Percentiles rank a stretch among this genome's conserved stretches.
Evolutionary conservation across 2,888 invertebrate species (phyloP).

Genomic region (Onchidella celtica): DNA sequence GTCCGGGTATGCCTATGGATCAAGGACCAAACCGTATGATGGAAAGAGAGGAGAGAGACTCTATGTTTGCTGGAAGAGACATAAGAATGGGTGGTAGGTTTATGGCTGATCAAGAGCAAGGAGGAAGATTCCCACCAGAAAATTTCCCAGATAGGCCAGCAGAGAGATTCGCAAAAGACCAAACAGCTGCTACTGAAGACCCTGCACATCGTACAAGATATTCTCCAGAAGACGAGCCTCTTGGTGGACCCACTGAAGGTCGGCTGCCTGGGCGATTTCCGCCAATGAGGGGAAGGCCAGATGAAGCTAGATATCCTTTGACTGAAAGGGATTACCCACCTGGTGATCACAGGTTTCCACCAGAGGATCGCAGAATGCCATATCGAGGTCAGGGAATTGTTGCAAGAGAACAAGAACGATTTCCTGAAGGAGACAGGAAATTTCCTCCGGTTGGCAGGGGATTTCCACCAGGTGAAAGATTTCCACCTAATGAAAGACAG

Average conservation of each 20-base stretch:
- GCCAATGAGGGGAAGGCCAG: constrained; percentile 20
- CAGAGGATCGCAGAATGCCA: constrained; percentile 17
- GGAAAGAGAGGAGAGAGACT: constrained; percentile 18
- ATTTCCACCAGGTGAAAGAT: constrained; percentile 10
- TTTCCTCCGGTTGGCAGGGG: constrained; percentile 22
- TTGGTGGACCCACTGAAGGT: not conserved
- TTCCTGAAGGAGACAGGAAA: constrained; percentile 27
- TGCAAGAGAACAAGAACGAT: constrained; percentile 25
- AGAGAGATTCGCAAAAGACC: constrained; percentile 5
- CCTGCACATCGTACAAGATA: constrained; percentile 36
- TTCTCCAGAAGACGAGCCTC: constrained; percentile 37
- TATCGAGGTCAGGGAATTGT: constrained; percentile 19
- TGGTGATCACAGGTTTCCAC: constrained; percentile 7
- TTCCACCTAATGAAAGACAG: not conserved
- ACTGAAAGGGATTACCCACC: not conserved
- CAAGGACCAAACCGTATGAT: constrained; percentile 9
- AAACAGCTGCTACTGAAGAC: not conserved
- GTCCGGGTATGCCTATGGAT: constrained; percentile 2
- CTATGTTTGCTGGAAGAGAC: constrained; percentile 18
- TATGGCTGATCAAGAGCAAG: not conserved
- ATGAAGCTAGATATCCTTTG: constrained; percentile 6
- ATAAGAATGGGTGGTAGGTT: constrained; percentile 19
- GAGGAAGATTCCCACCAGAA: constrained; percentile 7
- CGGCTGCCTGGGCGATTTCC: constrained; percentile 5
- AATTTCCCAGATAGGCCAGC: not conserved